These are phyloP conservation scores for Chalcosyrphus nemorum DNA, from an alignment of 2,888 invertebrate genomes.

Conservation along the genomic window DNA sequence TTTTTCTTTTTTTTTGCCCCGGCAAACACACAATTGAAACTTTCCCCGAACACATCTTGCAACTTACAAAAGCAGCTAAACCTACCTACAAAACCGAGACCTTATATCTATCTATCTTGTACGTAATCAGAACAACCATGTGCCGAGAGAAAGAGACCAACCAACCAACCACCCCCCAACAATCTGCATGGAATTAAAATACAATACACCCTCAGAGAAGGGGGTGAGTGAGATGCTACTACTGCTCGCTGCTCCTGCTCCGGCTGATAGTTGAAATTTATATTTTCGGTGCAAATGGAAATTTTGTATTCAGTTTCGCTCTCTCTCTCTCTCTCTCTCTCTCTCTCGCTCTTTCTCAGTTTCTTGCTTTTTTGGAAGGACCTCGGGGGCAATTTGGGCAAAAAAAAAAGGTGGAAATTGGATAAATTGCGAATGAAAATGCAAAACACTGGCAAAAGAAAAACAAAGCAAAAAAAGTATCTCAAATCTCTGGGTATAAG, in stretches of 20 bases:
- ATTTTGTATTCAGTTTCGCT: slow-evolving; percentile 47
- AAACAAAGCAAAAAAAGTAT: slow-evolving; percentile 16
- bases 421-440: slow-evolving; percentile 63
- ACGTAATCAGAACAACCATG: slow-evolving; percentile 40
- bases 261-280: slow-evolving; percentile 50
- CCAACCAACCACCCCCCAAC: slow-evolving; percentile 37
- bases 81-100: slow-evolving; percentile 1
- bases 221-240: background rate
- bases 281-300: slow-evolving; percentile 46
- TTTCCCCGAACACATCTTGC: slow-evolving; percentile 13
- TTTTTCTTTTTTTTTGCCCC: slow-evolving; percentile 23
- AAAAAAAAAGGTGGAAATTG: slow-evolving; percentile 60
- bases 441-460: slow-evolving; percentile 27
- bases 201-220: slow-evolving; percentile 33
- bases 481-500: slow-evolving; percentile 48
- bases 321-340: background rate
- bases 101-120: background rate
- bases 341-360: background rate
- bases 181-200: slow-evolving; percentile 66
- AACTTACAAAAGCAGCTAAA: slow-evolving; percentile 18
- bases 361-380: background rate
- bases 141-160: slow-evolving; percentile 12
- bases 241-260: too few species aligned
- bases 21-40: slow-evolving; percentile 51
- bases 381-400: slow-evolving; percentile 19